Conservation (phyloP, 2,888 invertebrate species). For the Melolontha melolontha region DNA sequence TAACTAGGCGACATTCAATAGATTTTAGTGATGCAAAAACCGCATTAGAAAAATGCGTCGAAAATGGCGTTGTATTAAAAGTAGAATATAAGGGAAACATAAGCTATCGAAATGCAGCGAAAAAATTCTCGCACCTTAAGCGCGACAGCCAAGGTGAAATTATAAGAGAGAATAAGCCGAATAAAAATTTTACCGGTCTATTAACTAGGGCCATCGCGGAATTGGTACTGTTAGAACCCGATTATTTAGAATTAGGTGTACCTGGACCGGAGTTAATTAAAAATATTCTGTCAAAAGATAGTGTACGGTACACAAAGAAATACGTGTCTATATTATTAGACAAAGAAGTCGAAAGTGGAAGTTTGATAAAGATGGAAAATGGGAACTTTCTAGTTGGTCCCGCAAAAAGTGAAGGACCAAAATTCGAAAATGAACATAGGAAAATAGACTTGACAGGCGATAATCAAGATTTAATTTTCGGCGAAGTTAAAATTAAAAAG, state of each 20-base stretch:
- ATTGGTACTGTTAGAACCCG: conserved; percentile 78
- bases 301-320: conserved; percentile 72
- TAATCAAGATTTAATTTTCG: conserved; percentile 13
- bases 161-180: conserved; percentile 50
- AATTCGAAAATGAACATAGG: conserved; percentile 42
- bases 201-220: conserved; percentile 79
- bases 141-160: conserved; percentile 49
- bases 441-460: conserved; percentile 30
- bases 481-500: conserved; percentile 47
- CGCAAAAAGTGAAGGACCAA: conserved; percentile 58
- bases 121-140: conserved; percentile 70
- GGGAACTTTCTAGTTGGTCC: conserved; percentile 78
- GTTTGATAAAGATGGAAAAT: conserved; percentile 75
- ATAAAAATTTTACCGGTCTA: conserved; percentile 64
- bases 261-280: conserved; percentile 76
- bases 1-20: conserved; percentile 80
- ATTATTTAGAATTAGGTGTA: conserved; percentile 78
- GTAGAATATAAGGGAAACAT: conserved; percentile 90
- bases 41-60: conserved; percentile 80
- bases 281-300: conserved; percentile 75
- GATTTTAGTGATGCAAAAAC: conserved; percentile 76
- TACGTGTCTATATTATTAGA: conserved; percentile 75
- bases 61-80: conserved; percentile 80
- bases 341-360: conserved; percentile 78
- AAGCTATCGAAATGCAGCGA: conserved; percentile 86